Conservation (phyloP, 2,113 vertebrate species). For the Clinocottus analis region DNA sequence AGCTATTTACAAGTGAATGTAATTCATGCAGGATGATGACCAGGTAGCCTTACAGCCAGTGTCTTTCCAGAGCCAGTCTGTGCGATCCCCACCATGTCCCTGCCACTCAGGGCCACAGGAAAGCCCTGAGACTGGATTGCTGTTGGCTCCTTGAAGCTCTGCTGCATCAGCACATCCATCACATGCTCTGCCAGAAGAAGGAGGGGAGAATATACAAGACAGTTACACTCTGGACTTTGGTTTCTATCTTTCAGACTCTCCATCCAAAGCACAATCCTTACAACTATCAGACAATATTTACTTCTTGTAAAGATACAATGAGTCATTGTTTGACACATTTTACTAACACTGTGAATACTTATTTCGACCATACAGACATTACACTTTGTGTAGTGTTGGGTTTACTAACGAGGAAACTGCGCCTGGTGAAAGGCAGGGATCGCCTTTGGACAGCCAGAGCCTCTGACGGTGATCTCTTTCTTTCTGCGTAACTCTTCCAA, state of each 20-base stretch:
- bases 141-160: constrained; percentile 97
- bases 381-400: neutral
- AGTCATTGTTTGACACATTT: neutral
- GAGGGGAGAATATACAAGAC: neutral
- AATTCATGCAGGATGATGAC: neutral
- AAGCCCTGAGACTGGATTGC: constrained; percentile 98
- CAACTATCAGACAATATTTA: neutral
- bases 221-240: neutral
- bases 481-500: constrained; percentile 91
- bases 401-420: constrained; percentile 94
- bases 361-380: neutral
- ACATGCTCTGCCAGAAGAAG: constrained; percentile 88
- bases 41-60: constrained; percentile 86
- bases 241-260: neutral
- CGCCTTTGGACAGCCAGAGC: constrained; percentile 90
- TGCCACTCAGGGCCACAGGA: constrained; percentile 93
- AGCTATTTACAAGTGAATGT: neutral
- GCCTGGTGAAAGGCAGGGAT: constrained; percentile 93
- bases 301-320: neutral
- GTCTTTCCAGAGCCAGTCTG: constrained; percentile 99
- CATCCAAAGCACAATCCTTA: neutral
- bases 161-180: constrained; percentile 93
- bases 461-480: constrained; percentile 95
- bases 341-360: neutral
- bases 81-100: constrained; percentile 99